Evolutionary conservation across 1,140 invertebrate genomes (phyloP).

Genomic region (Triops cancriformis): DNA sequence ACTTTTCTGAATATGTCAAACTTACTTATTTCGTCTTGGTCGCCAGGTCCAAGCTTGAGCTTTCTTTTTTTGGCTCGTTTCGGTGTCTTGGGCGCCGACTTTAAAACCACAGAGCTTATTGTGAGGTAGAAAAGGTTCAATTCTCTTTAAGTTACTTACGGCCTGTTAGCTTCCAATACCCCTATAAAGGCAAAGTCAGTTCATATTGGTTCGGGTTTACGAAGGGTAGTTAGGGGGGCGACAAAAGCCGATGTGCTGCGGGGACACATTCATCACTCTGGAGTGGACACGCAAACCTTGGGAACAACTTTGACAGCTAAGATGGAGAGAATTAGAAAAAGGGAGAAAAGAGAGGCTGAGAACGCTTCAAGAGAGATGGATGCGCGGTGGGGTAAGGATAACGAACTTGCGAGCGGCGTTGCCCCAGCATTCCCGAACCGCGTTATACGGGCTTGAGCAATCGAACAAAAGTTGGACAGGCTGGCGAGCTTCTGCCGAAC

Average conservation of each 20-base stretch:
- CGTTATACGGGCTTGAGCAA: no score
- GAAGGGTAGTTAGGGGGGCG: not conserved
- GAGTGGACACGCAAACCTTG: not conserved
- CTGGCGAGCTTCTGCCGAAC: no score
- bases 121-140: not conserved
- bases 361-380: no score
- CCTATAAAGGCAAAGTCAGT: not conserved
- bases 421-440: no score
- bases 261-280: not conserved
- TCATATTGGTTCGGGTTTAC: not conserved
- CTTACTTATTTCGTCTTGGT: not conserved
- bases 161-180: not conserved
- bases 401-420: no score
- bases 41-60: not conserved
- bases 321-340: not conserved
- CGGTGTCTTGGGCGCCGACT: not conserved
- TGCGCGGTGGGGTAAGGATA: no score
- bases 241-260: not conserved
- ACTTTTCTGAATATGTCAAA: not conserved
- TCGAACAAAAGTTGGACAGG: no score
- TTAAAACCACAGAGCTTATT: not conserved
- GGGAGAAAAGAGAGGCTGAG: not conserved
- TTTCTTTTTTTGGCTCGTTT: not conserved
- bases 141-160: conserved; percentile 1
- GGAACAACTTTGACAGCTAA: not conserved